A percentile compares a stretch with the other conserved stretches of the same genome.
Evolutionary conservation across 2,888 invertebrate genomes (phyloP).

Genomic region (Xanthia togata): DNA sequence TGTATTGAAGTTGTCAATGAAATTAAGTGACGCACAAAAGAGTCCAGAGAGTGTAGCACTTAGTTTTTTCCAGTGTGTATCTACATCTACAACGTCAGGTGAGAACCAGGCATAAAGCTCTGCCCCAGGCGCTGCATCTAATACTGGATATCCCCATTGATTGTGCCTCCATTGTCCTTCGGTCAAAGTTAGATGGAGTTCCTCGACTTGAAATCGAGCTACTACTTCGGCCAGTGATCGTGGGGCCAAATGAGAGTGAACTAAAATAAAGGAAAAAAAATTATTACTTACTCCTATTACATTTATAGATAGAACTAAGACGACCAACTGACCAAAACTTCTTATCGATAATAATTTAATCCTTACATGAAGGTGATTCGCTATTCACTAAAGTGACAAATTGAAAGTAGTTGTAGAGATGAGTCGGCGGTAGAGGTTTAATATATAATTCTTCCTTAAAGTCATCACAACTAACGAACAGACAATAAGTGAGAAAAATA

Average conservation of each 20-base stretch:
- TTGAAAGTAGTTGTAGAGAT: slow-evolving; percentile 97
- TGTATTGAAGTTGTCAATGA: slow-evolving; percentile 96
- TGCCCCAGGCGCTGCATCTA: slow-evolving; percentile 97
- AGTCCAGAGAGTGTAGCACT: slow-evolving; percentile 98
- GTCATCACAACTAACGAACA: slow-evolving; percentile 89
- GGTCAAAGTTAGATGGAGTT: slow-evolving; percentile 97
- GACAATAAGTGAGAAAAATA: slow-evolving; percentile 57
- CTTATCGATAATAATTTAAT: slow-evolving; percentile 4
- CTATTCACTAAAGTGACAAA: slow-evolving; percentile 95
- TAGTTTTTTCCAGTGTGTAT: slow-evolving; percentile 96
- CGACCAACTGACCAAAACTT: background rate
- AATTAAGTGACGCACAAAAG: slow-evolving; percentile 98
- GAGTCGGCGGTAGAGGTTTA: slow-evolving; percentile 95
- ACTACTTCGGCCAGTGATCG: slow-evolving; percentile 97
- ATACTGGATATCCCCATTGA: slow-evolving; percentile 98
- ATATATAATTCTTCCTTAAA: slow-evolving; percentile 97
- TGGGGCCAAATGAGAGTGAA: slow-evolving; percentile 96
- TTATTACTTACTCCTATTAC: background rate
- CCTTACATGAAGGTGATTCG: slow-evolving; percentile 91
- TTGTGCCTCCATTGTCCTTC: slow-evolving; percentile 98
- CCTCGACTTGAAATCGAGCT: slow-evolving; percentile 95
- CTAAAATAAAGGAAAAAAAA: slow-evolving; percentile 67
- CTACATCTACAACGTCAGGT: slow-evolving; percentile 92
- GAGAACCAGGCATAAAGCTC: slow-evolving; percentile 98
- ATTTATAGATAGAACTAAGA: slow-evolving; percentile 3